Conservation (phyloP, 2,888 invertebrate species). For the Azorinus chamasolen region DNA sequence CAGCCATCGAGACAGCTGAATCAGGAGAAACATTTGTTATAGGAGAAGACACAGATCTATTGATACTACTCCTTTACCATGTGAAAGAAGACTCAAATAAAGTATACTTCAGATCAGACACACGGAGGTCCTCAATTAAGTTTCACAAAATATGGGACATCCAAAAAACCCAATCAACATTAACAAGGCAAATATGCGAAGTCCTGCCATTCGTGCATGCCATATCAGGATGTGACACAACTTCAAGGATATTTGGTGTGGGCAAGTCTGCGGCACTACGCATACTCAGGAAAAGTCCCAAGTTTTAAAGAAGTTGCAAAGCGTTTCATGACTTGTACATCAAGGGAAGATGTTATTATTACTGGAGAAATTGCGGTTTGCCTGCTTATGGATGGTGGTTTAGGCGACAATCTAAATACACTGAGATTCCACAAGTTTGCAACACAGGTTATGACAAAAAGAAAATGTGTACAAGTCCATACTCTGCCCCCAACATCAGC, state of each 20-base stretch:
- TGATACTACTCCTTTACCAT: slow-evolving; percentile 65
- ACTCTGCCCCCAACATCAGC: slow-evolving; percentile 57
- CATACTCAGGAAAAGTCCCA: not conserved
- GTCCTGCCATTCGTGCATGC: slow-evolving; percentile 53
- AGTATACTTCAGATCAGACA: too few species aligned
- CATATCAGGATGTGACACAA: slow-evolving; percentile 61
- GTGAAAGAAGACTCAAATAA: not conserved
- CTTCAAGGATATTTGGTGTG: slow-evolving; percentile 39
- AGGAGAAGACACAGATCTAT: slow-evolving; percentile 73
- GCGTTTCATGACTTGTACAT: not conserved
- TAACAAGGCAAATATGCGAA: not conserved
- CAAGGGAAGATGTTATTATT: not conserved
- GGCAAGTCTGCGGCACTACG: slow-evolving; percentile 36
- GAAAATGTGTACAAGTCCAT: slow-evolving; percentile 35
- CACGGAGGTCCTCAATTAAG: not conserved
- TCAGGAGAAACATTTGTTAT: slow-evolving; percentile 45
- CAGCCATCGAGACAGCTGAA: slow-evolving; percentile 45
- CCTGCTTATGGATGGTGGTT: not conserved
- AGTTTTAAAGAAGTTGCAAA: not conserved
- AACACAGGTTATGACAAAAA: slow-evolving; percentile 24
- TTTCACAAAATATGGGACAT: too few species aligned
- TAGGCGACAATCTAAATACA: not conserved
- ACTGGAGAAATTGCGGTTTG: not conserved
- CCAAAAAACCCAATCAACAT: too few species aligned
- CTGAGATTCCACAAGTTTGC: slow-evolving; percentile 22